phyloP scores from a whole-genome alignment of 1,140 invertebrate genomes.

The Musca vetustissima region DNA sequence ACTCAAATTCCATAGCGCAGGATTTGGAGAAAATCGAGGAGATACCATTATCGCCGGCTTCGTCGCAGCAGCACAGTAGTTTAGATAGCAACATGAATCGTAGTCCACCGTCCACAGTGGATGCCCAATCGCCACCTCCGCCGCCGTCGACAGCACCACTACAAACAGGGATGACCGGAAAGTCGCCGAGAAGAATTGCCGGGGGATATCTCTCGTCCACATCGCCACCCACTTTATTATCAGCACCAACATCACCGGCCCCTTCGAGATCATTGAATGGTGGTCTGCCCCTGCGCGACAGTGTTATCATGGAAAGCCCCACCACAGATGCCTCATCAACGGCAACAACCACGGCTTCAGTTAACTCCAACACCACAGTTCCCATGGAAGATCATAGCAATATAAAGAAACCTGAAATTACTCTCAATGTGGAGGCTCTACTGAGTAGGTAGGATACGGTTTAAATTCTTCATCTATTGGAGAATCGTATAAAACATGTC shows the following conservation, averaged over 20 bases:
- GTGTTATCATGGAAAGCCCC: conserved; percentile 25
- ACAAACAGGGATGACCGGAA: neutral
- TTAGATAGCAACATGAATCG: conserved; percentile 53
- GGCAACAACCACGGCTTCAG: conserved; percentile 28
- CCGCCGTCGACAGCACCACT: no score
- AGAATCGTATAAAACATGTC: no score
- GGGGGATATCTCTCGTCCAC: conserved; percentile 26
- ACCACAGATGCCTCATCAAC: conserved; percentile 27
- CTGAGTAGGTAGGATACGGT: conserved; percentile 53
- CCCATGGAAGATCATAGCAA: conserved; percentile 5
- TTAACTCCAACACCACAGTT: conserved; percentile 24
- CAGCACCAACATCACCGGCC: conserved; percentile 48
- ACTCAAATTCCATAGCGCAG: conserved; percentile 69
- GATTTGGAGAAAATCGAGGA: conserved; percentile 74
- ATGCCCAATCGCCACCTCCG: conserved; percentile 44
- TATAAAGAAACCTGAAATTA: conserved; percentile 37
- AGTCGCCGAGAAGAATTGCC: neutral
- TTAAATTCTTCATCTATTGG: conserved; percentile 32
- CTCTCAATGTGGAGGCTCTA: conserved; percentile 47
- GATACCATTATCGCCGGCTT: conserved; percentile 58
- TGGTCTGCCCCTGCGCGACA: neutral
- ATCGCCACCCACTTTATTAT: conserved; percentile 31
- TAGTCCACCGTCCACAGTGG: conserved; percentile 48
- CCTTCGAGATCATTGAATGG: conserved; percentile 45
- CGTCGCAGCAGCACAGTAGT: conserved; percentile 50